These are phyloP conservation scores for Ramazzottius varieornatus DNA, from an alignment of 2,888 invertebrate species.

Conservation along the genomic window DNA sequence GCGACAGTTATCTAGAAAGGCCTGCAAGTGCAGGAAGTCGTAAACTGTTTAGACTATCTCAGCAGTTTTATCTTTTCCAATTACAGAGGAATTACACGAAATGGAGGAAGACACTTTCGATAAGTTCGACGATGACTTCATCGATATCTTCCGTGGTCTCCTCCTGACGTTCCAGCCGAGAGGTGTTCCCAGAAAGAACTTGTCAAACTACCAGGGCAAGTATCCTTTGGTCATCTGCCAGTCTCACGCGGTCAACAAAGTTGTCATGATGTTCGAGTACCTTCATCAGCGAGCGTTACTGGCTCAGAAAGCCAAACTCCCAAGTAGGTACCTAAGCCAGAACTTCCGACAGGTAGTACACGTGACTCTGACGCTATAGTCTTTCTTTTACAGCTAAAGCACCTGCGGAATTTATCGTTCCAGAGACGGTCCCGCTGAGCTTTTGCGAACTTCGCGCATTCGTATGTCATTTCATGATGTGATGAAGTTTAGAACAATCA, in stretches of 20 bases:
- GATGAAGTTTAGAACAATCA: too few species aligned
- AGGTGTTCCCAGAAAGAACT: neutral
- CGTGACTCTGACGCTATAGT: neutral
- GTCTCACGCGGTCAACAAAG: neutral
- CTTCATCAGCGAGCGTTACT: neutral
- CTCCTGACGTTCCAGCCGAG: neutral
- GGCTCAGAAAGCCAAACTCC: neutral
- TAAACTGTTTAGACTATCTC: too few species aligned
- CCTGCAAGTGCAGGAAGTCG: too few species aligned
- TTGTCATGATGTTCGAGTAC: neutral
- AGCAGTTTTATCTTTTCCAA: too few species aligned
- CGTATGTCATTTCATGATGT: neutral
- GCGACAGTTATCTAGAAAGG: too few species aligned
- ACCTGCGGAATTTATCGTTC: neutral
- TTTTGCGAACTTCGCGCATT: neutral
- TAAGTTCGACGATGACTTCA: neutral
- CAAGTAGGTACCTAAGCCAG: neutral
- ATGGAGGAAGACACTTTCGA: neutral
- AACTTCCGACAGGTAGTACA: neutral
- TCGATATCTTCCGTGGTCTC: neutral
- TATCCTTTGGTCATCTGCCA: neutral
- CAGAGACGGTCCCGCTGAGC: neutral
- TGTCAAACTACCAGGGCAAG: neutral
- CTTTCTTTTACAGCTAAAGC: neutral
- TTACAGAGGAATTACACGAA: neutral